A percentile compares a stretch with the other conserved stretches of the same genome.
phyloP scores from a whole-genome alignment of 2,113 vertebrate species.

The Pluvianellus socialis region DNA sequence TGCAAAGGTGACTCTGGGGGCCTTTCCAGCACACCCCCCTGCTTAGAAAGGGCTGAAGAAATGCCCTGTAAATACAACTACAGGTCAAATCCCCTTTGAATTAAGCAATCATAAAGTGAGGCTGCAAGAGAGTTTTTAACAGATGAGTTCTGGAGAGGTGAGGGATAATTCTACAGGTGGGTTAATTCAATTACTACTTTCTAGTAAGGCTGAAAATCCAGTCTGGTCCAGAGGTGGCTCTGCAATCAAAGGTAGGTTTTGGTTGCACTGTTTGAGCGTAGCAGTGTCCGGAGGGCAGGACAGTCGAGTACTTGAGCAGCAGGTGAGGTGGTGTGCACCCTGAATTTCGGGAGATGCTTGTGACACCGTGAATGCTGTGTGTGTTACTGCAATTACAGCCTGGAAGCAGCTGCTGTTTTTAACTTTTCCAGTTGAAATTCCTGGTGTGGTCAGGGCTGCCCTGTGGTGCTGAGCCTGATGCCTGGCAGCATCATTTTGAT shows the following conservation, averaged over 20 bases:
- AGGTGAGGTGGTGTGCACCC: rapidly evolving
- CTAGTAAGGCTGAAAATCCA: neutral
- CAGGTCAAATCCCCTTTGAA: neutral
- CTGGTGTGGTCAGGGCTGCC: neutral
- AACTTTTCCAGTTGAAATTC: neutral
- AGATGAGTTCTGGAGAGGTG: neutral
- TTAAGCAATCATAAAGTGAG: neutral
- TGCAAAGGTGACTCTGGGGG: neutral
- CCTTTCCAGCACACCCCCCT: neutral
- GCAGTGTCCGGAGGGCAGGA: neutral
- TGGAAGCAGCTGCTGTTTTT: neutral
- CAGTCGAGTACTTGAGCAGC: rapidly evolving
- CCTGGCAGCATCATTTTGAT: neutral
- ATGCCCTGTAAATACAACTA: neutral
- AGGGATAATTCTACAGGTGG: neutral
- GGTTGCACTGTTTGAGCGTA: neutral
- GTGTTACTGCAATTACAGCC: neutral
- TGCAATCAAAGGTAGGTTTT: neutral
- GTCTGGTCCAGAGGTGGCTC: neutral
- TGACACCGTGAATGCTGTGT: rapidly evolving
- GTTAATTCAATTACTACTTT: neutral
- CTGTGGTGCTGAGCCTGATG: neutral
- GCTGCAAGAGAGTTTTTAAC: neutral
- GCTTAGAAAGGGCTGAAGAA: neutral
- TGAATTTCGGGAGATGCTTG: neutral